Evolutionary conservation across 2,113 vertebrate genomes (phyloP).

Genomic region (Cynoglossus semilaevis): DNA sequence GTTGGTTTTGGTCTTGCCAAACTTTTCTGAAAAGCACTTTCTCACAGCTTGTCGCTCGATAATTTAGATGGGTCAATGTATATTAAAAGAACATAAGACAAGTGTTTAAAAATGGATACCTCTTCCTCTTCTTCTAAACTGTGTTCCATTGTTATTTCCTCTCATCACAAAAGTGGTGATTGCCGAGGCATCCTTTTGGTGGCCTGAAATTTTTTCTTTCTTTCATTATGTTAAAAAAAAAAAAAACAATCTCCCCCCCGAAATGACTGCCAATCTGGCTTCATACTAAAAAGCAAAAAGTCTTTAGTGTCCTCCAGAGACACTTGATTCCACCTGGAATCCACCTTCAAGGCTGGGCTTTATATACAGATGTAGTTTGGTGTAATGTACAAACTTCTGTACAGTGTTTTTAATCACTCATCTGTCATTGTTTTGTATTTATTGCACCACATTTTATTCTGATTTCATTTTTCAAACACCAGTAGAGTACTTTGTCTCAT

Average conservation of each 20-base stretch:
- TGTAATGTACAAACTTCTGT: slow-evolving; percentile 71
- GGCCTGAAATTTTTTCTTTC: slow-evolving; percentile 35
- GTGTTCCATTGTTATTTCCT: slow-evolving; percentile 55
- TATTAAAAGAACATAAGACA: slow-evolving; percentile 58
- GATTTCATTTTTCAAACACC: slow-evolving; percentile 67
- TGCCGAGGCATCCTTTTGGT: slow-evolving; percentile 29
- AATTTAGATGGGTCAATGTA: slow-evolving; percentile 57
- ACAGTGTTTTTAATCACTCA: slow-evolving; percentile 76
- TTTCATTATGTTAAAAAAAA: slow-evolving; percentile 33
- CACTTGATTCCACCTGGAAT: slow-evolving; percentile 41
- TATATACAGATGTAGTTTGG: slow-evolving; percentile 52
- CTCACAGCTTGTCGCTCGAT: slow-evolving; percentile 61
- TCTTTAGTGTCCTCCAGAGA: slow-evolving; percentile 21
- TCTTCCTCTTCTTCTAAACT: slow-evolving; percentile 71
- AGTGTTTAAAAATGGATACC: slow-evolving; percentile 74
- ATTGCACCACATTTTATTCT: slow-evolving; percentile 71
- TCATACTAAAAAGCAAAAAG: slow-evolving; percentile 21
- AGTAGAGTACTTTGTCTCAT: slow-evolving; percentile 64
- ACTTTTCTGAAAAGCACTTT: slow-evolving; percentile 74
- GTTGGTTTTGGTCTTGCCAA: slow-evolving; percentile 49
- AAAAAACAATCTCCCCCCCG: too few relatives aligned
- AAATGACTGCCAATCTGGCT: slow-evolving; percentile 48
- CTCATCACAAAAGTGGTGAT: slow-evolving; percentile 39
- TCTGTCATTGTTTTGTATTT: slow-evolving; percentile 70
- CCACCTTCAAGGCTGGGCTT: slow-evolving; percentile 42